phyloP scores from a whole-genome alignment of 2,888 invertebrate genomes.

The Xestia c-nigrum region DNA sequence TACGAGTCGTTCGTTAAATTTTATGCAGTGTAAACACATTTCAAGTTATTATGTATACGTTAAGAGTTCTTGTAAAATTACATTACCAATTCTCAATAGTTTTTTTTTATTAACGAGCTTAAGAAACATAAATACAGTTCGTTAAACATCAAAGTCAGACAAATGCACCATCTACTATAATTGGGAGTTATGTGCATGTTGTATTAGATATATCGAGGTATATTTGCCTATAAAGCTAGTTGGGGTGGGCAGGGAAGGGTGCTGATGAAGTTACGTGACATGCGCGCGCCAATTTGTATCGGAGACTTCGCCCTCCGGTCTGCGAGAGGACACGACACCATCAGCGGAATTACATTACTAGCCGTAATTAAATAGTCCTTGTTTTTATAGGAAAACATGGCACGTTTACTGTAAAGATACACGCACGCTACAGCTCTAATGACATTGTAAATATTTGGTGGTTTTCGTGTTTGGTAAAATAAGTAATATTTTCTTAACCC shows the following conservation, averaged over 20 bases:
- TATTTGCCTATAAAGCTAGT: constrained; percentile 70
- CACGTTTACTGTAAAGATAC: constrained; percentile 66
- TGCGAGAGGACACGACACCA: constrained; percentile 72
- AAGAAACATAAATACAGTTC: constrained; percentile 40
- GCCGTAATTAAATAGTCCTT: constrained; percentile 83
- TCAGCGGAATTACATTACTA: constrained; percentile 83
- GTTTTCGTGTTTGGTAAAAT: constrained; percentile 11
- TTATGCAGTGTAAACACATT: constrained; percentile 57
- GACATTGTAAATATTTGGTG: constrained; percentile 46
- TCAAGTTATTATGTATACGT: constrained; percentile 20
- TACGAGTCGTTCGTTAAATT: constrained; percentile 37
- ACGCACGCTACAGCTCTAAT: constrained; percentile 43
- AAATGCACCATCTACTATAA: constrained; percentile 35
- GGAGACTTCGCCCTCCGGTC: constrained; percentile 74
- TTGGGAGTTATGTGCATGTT: constrained; percentile 45
- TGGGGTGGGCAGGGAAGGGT: constrained; percentile 75
- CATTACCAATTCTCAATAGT: background rate
- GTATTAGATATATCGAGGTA: constrained; percentile 58
- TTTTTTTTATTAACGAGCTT: constrained; percentile 12
- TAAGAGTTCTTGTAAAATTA: constrained; percentile 45
- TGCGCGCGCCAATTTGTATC: constrained; percentile 88
- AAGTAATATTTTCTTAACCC: constrained; percentile 34
- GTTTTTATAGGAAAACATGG: constrained; percentile 79
- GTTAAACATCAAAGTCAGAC: constrained; percentile 32
- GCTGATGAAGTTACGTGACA: constrained; percentile 88